Conservation (phyloP, 2,113 vertebrate species). For the Zapus hudsonius region DNA sequence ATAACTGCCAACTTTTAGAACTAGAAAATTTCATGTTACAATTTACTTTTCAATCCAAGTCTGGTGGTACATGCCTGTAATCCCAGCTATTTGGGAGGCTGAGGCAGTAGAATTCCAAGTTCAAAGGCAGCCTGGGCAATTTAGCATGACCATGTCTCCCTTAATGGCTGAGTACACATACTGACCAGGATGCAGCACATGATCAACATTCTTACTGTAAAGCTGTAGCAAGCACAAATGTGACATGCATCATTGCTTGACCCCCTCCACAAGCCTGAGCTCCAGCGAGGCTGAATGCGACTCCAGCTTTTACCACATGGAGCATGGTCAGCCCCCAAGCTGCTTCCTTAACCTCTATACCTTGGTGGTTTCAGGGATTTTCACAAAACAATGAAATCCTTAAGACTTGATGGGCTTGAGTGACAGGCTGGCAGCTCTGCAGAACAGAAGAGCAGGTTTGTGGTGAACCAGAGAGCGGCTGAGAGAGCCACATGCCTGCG, state of each 20-base stretch:
- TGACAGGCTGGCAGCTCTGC: not conserved
- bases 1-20: not conserved
- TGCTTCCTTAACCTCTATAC: too few species aligned
- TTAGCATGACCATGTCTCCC: not conserved
- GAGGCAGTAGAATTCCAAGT: not conserved
- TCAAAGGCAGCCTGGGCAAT: not conserved
- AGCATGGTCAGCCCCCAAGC: too few species aligned
- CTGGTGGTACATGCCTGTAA: not conserved
- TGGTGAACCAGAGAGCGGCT: not conserved
- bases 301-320: too few species aligned
- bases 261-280: too few species aligned
- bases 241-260: too few species aligned
- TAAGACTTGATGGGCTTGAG: fast-evolving
- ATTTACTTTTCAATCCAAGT: not conserved
- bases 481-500: not conserved
- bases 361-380: too few species aligned
- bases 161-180: too few species aligned
- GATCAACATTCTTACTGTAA: too few species aligned
- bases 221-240: too few species aligned
- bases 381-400: too few species aligned
- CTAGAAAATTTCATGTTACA: not conserved
- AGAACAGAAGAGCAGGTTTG: fast-evolving
- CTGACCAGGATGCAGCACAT: too few species aligned
- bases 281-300: too few species aligned
- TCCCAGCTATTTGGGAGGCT: not conserved